A percentile compares a stretch with the other conserved stretches of the same genome.
Evolutionary conservation across 2,113 vertebrate genomes (phyloP).

Genomic region (Clarias gariepinus): DNA sequence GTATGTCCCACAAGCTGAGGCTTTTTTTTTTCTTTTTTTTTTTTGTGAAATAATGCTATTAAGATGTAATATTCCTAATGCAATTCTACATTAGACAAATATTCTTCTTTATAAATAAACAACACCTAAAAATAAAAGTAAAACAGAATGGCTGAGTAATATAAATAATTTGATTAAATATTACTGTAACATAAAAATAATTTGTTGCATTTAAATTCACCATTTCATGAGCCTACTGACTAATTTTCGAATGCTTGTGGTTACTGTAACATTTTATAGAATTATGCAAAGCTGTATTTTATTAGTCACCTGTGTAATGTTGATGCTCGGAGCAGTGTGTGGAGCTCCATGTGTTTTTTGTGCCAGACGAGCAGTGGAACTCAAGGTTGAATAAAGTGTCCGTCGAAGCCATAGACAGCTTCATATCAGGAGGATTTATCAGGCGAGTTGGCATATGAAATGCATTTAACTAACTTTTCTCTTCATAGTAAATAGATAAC

Average conservation of each 20-base stretch:
- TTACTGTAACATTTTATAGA: not conserved
- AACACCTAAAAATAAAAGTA: not conserved
- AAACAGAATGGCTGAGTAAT: not conserved
- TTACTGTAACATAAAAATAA: not conserved
- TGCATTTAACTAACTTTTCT: not conserved
- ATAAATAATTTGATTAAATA: not conserved
- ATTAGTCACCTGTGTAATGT: not conserved
- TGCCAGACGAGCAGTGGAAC: slow-evolving; percentile 88
- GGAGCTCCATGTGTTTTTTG: slow-evolving; percentile 88
- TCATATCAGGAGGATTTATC: slow-evolving; percentile 90
- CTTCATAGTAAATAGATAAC: not conserved
- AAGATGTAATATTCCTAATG: not conserved
- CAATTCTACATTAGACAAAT: not conserved
- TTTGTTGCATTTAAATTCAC: not conserved
- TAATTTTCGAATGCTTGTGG: not conserved
- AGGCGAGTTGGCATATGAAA: slow-evolving; percentile 70
- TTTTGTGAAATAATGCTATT: not conserved
- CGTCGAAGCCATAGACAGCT: slow-evolving; percentile 77
- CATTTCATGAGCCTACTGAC: not conserved
- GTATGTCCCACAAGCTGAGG: slow-evolving; percentile 39
- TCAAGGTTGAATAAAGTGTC: slow-evolving; percentile 85
- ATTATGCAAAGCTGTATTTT: not conserved
- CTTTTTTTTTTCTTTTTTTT: not conserved
- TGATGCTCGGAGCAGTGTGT: slow-evolving; percentile 72
- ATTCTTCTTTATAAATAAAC: not conserved